These are phyloP conservation scores for Cosmia pyralina DNA, from an alignment of 2,888 invertebrate species.

Conservation along the genomic window DNA sequence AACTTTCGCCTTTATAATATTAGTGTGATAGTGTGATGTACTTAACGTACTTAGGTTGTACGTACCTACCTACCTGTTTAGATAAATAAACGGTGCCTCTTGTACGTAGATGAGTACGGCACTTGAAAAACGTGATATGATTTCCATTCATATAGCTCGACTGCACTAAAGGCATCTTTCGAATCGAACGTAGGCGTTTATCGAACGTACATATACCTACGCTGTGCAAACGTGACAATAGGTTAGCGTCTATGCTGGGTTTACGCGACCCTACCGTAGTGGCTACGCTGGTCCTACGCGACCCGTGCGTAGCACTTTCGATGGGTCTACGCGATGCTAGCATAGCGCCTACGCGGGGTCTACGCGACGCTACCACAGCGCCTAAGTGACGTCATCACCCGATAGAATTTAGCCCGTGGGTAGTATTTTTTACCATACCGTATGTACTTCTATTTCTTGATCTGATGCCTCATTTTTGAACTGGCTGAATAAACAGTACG, in stretches of 20 bases:
- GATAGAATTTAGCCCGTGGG: not conserved
- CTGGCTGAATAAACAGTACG: constrained; percentile 11
- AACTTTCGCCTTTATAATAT: too few relatives aligned
- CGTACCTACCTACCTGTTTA: not conserved
- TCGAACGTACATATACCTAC: not conserved
- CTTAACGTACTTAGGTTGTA: constrained; percentile 22
- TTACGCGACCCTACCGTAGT: not conserved
- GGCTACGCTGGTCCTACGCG: not conserved
- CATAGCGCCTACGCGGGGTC: not conserved
- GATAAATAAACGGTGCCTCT: constrained; percentile 22
- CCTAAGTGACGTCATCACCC: not conserved
- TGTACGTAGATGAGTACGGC: not conserved
- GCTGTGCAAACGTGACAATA: not conserved
- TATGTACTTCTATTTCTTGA: constrained; percentile 10
- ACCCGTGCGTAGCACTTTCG: not conserved
- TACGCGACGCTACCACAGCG: not conserved
- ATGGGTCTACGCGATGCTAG: not conserved
- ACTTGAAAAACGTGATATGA: constrained; percentile 14
- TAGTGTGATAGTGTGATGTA: too few relatives aligned
- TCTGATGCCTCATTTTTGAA: not conserved
- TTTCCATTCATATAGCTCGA: constrained; percentile 21
- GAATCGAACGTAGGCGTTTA: not conserved
- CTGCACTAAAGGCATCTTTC: not conserved
- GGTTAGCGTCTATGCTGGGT: not conserved
- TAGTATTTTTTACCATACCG: not conserved